These are phyloP conservation scores for Pararge aegeria DNA, from an alignment of 1,140 invertebrate species.

Conservation along the genomic window DNA sequence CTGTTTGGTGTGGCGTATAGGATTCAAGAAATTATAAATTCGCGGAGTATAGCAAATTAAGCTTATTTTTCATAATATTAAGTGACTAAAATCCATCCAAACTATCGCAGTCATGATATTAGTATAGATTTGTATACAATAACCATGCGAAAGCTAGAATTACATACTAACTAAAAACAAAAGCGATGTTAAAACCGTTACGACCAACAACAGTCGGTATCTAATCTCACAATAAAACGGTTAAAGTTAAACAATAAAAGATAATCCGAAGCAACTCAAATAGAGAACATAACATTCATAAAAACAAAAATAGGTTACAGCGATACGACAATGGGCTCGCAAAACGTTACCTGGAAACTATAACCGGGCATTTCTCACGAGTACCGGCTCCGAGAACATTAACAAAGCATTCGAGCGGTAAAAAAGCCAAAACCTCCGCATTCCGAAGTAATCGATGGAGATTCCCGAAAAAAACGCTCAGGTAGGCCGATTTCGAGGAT, in stretches of 20 bases:
- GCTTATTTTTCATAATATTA: too few species aligned
- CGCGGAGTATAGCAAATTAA: too few species aligned
- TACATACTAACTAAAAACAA: too few species aligned
- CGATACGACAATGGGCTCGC: conserved; percentile 29
- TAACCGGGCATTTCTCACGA: conserved; percentile 38
- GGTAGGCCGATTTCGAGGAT: conserved; percentile 33
- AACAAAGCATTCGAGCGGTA: conserved; percentile 21
- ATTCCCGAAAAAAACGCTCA: conserved; percentile 42
- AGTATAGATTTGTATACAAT: too few species aligned
- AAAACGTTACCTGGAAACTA: conserved; percentile 38
- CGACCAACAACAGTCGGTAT: too few species aligned
- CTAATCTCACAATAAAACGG: not conserved
- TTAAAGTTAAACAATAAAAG: not conserved
- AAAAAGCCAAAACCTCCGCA: conserved; percentile 34
- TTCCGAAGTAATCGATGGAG: conserved; percentile 43
- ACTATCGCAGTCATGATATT: too few species aligned
- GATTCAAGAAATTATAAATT: too few species aligned
- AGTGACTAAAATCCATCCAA: too few species aligned
- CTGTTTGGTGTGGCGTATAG: too few species aligned
- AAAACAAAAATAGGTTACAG: conserved; percentile 4
- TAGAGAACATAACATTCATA: not conserved
- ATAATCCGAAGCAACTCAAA: conserved; percentile 5
- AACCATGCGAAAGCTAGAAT: too few species aligned
- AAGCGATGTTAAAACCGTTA: too few species aligned
- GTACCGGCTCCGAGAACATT: not conserved